These are phyloP conservation scores for Sipha maydis DNA, from an alignment of 2,888 invertebrate species.

Conservation along the genomic window DNA sequence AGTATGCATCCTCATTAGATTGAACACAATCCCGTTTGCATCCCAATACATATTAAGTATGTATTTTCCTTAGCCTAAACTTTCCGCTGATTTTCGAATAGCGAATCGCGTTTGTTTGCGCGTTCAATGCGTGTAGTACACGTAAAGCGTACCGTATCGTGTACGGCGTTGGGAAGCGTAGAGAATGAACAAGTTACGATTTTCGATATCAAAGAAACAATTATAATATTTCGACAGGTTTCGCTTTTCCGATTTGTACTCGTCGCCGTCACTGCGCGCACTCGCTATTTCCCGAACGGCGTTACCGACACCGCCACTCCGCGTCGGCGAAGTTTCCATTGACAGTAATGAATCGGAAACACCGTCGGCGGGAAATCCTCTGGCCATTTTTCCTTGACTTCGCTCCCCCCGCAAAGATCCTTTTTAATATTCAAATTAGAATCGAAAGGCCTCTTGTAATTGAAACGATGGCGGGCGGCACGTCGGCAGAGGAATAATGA, in stretches of 20 bases:
- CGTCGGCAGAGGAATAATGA: slow-evolving; percentile 57
- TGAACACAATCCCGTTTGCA: no score
- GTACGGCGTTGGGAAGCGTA: neutral
- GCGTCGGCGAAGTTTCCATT: slow-evolving; percentile 22
- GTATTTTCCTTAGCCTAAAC: no score
- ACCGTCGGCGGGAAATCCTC: slow-evolving; percentile 32
- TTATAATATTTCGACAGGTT: slow-evolving; percentile 2
- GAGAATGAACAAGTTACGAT: neutral
- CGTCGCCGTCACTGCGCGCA: neutral
- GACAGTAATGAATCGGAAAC: slow-evolving; percentile 59
- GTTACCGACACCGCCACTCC: neutral
- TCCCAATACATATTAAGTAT: no score
- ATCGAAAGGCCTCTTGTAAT: slow-evolving; percentile 58
- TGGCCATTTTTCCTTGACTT: slow-evolving; percentile 46
- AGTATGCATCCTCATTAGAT: no score
- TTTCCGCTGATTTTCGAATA: neutral
- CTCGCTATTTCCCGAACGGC: slow-evolving; percentile 7
- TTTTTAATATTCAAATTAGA: slow-evolving; percentile 62
- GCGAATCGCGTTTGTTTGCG: neutral
- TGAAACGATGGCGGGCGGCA: slow-evolving; percentile 52
- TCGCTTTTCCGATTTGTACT: neutral
- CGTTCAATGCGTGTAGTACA: neutral
- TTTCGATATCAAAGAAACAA: slow-evolving; percentile 17
- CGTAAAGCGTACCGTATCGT: neutral
- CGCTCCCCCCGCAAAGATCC: slow-evolving; percentile 3